These are phyloP conservation scores for Notothenia rossii DNA, from an alignment of 2,113 vertebrate genomes.

Conservation along the genomic window DNA sequence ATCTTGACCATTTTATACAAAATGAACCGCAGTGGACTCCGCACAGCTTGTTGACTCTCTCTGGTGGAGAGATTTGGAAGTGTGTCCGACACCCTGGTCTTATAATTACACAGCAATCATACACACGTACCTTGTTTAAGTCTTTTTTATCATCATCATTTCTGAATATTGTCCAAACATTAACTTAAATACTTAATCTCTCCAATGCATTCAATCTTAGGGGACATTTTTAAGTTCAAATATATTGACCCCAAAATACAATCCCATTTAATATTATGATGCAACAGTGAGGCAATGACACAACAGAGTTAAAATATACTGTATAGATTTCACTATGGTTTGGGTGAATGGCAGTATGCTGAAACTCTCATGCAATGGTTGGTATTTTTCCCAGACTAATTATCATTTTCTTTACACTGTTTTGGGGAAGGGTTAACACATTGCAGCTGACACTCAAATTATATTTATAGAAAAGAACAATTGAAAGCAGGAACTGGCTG, in stretches of 20 bases:
- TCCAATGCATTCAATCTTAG: neutral
- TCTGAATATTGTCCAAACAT: neutral
- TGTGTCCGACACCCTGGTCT: slow-evolving; percentile 11
- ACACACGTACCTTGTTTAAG: neutral
- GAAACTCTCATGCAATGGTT: slow-evolving; percentile 17
- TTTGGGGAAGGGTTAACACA: neutral
- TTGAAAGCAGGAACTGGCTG: neutral
- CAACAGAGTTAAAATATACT: slow-evolving; percentile 10
- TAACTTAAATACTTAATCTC: neutral
- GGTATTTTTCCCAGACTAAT: neutral
- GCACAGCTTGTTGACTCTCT: slow-evolving; percentile 22
- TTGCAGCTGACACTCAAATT: neutral
- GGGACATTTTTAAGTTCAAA: neutral
- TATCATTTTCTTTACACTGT: neutral
- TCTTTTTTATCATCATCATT: neutral
- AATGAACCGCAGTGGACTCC: slow-evolving; percentile 4
- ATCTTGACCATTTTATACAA: slow-evolving; percentile 6
- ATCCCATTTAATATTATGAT: slow-evolving; percentile 14
- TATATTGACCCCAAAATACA: neutral
- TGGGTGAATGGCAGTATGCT: slow-evolving; percentile 3
- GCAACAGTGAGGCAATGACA: slow-evolving; percentile 5
- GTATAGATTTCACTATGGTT: neutral
- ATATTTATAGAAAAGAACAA: neutral
- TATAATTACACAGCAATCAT: neutral
- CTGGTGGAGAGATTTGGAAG: slow-evolving; percentile 53